Base-by-base conservation (phyloP, 2,113 vertebrate species). In the Oryzias woworae region DNA sequence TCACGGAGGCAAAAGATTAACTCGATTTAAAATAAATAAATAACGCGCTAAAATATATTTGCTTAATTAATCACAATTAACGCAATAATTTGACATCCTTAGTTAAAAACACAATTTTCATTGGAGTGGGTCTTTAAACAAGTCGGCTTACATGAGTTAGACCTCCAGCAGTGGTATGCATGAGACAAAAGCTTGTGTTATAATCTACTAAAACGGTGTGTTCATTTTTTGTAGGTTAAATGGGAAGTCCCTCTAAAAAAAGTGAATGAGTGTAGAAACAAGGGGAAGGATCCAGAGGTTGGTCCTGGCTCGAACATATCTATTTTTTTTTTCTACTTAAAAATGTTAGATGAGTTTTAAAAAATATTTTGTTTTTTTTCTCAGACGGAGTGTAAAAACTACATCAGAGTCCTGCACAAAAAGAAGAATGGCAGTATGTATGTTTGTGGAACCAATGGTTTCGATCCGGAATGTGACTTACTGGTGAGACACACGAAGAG, bases 371-470 rank as follows among this genome's bases (percentile, higher is more conserved):
- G n/a, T 79, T 50, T 67, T 7, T 5, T 18, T 78, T 58, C 72
- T 48, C 78, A 94, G 94, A 82, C 48, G 0, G 87, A 92, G 3
- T 94, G 91, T 65, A 87, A 86, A 73, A 94, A 94, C 75, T 93
- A 93, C 42, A 92, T 94, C 59, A 86, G 90, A 48, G 60, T 89
- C 55, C 78, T 94, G 24, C 91, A 92, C 44, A 75, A 85, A 61
- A 82, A 80, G 67, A 70, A 77, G 3, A 74, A 92, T 49, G 78
- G 79, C 3, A 72, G 46, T 49, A 84, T 93, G 47, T 92, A 92
- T 46, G 89, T 92, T 36, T 94, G 92, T 78, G 91, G 93, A 63
- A 93, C 93, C 58, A 87, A 93, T 3, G 93, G 93, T 0, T 95
- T 93, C 70, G 81, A 84, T 62, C 92, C 93, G 0, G 56, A 84